These are phyloP conservation scores for Raphicerus campestris DNA, from an alignment of 2,113 vertebrate genomes.

Conservation along the genomic window DNA sequence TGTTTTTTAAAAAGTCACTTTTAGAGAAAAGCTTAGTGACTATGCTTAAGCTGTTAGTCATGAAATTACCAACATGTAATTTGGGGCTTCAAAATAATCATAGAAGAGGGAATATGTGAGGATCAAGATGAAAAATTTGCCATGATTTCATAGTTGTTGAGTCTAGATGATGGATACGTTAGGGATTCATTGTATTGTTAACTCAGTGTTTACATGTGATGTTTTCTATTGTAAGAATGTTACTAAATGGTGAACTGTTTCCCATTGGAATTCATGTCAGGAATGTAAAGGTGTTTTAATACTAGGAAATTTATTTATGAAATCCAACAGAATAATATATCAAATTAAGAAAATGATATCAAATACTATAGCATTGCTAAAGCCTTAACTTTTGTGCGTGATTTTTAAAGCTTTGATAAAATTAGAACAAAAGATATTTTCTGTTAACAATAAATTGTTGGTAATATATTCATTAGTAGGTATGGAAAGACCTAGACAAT, in stretches of 20 bases:
- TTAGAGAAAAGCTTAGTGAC: background rate
- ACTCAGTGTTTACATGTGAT: background rate
- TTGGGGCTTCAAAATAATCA: background rate
- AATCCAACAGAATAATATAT: background rate
- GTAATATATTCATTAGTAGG: background rate
- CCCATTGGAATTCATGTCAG: background rate
- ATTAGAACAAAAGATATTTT: background rate
- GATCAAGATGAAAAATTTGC: background rate
- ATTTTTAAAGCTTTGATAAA: background rate
- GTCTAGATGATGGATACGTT: background rate
- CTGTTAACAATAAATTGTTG: background rate
- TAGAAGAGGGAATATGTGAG: background rate
- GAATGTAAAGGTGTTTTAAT: background rate
- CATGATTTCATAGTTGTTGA: background rate
- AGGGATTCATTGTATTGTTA: background rate
- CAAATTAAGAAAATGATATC: background rate
- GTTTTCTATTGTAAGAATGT: background rate
- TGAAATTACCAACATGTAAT: background rate
- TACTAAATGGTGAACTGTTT: background rate
- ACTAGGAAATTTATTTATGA: background rate
- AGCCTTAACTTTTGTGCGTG: background rate
- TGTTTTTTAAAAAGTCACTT: background rate
- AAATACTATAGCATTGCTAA: background rate
- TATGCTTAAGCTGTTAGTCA: background rate
- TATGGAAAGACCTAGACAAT: background rate